Percentiles rank a stretch among this genome's conserved stretches.
phyloP scores from a whole-genome alignment of 2,797 vertebrate genomes.

The Thamnophis elegans region DNA sequence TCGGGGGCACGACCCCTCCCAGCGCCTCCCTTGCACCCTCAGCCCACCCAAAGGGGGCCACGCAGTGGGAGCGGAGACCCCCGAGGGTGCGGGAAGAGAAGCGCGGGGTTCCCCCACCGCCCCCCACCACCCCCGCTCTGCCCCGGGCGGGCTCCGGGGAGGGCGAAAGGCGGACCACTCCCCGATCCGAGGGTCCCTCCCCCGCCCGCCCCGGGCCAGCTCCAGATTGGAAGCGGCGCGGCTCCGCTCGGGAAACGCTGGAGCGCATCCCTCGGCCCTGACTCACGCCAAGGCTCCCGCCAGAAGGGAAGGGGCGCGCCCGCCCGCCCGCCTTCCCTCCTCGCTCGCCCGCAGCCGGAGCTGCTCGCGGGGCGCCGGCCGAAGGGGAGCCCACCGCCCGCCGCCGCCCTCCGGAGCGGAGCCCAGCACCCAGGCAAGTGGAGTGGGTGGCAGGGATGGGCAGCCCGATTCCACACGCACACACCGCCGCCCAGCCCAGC shows the following conservation, averaged over 20 bases:
- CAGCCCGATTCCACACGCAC: too few relatives aligned
- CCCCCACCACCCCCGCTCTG: too few relatives aligned
- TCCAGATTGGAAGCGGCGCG: not conserved
- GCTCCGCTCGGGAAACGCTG: not conserved
- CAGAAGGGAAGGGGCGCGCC: not conserved
- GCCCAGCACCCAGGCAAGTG: not conserved
- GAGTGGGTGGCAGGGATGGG: not conserved
- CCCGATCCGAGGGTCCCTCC: not conserved
- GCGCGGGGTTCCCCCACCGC: not conserved
- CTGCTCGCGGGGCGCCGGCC: not conserved
- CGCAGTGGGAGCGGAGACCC: too few relatives aligned
- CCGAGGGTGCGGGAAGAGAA: not conserved
- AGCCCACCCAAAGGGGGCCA: too few relatives aligned
- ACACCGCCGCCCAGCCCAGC: accelerated
- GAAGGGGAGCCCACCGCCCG: not conserved
- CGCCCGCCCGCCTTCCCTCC: not conserved
- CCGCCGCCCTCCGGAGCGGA: not conserved
- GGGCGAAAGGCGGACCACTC: not conserved
- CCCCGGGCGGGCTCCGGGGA: not conserved
- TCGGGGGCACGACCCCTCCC: too few relatives aligned
- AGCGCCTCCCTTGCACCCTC: not conserved
- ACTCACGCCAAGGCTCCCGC: not conserved
- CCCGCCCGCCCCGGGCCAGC: not conserved
- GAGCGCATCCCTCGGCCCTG: not conserved
- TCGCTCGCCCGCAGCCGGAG: not conserved